A percentile compares a stretch with the other conserved stretches of the same genome.
Conservation (phyloP, 2,888 invertebrate genomes). For the Acrobasis suavella region DNA sequence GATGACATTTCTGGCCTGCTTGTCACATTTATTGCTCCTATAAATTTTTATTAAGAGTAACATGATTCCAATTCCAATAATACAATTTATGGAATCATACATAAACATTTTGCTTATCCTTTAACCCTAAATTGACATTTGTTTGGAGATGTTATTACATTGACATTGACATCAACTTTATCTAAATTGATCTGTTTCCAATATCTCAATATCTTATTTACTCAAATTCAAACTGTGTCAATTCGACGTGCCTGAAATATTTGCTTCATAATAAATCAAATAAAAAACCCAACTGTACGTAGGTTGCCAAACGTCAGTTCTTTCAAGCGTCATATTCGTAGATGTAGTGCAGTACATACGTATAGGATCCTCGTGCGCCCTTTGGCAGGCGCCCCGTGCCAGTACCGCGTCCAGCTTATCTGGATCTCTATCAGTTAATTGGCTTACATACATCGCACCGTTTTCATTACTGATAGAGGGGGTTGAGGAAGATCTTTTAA, state of each 20-base stretch:
- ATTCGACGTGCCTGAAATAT: slow-evolving; percentile 16
- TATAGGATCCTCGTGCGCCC: slow-evolving; percentile 52
- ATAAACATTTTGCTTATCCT: slow-evolving; percentile 3
- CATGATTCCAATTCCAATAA: background rate
- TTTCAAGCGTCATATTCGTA: slow-evolving; percentile 40
- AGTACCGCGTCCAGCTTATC: slow-evolving; percentile 46
- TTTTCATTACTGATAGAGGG: slow-evolving; percentile 38
- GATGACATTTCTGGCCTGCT: background rate
- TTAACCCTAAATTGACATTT: slow-evolving; percentile 18
- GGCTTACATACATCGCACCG: slow-evolving; percentile 43
- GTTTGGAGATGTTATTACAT: background rate
- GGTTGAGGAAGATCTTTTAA: slow-evolving; percentile 48
- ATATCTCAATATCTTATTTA: slow-evolving; percentile 4
- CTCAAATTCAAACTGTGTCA: slow-evolving; percentile 10
- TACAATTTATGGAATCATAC: slow-evolving; percentile 10
- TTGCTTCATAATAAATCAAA: slow-evolving; percentile 31
- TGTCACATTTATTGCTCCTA: background rate
- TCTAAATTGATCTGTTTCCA: background rate
- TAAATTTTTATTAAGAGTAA: background rate
- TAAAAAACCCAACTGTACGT: slow-evolving; percentile 36
- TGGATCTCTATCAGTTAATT: slow-evolving; percentile 55
- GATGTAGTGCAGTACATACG: slow-evolving; percentile 35
- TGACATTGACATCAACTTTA: background rate
- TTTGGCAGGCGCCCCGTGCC: slow-evolving; percentile 60
- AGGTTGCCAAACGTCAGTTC: slow-evolving; percentile 53